Evolutionary conservation across 1,140 invertebrate species (phyloP).

Genomic region (Ceratosolen fusciceps): DNA sequence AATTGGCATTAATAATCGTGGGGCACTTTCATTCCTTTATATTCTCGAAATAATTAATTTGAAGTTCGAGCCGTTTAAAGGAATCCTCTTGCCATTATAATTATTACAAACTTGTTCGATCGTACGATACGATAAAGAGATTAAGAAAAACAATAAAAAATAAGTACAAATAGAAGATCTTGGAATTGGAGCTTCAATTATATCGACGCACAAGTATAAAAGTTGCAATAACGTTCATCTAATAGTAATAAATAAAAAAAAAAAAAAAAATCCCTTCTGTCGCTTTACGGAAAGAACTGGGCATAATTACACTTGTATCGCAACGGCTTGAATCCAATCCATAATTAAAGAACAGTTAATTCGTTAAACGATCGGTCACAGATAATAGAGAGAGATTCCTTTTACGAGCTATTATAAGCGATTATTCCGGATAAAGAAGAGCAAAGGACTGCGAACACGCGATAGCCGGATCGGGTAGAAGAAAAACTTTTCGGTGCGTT

Average conservation of each 20-base stretch:
- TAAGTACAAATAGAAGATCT: too few relatives aligned
- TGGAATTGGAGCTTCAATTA: too few relatives aligned
- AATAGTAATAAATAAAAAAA: too few relatives aligned
- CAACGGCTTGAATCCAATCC: neutral
- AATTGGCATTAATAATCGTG: neutral
- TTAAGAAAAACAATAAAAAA: too few relatives aligned
- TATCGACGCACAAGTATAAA: too few relatives aligned
- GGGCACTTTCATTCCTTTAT: neutral
- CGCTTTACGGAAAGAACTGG: neutral
- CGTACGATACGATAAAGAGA: neutral
- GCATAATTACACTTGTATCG: neutral
- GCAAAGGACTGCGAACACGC: neutral
- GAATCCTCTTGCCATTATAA: neutral
- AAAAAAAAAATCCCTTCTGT: too few relatives aligned
- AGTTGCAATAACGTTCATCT: too few relatives aligned
- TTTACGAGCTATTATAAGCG: neutral
- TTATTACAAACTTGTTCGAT: neutral
- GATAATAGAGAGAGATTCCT: neutral
- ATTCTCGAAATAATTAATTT: neutral
- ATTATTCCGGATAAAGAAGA: conserved; percentile 2
- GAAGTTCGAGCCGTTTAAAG: neutral
- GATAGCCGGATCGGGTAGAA: neutral
- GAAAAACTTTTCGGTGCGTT: conserved; percentile 7
- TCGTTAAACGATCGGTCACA: neutral
- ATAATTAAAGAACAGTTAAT: conserved; percentile 11